Evolutionary conservation across 2,797 vertebrate genomes (phyloP).

Genomic region (Trichosurus vulpecula): DNA sequence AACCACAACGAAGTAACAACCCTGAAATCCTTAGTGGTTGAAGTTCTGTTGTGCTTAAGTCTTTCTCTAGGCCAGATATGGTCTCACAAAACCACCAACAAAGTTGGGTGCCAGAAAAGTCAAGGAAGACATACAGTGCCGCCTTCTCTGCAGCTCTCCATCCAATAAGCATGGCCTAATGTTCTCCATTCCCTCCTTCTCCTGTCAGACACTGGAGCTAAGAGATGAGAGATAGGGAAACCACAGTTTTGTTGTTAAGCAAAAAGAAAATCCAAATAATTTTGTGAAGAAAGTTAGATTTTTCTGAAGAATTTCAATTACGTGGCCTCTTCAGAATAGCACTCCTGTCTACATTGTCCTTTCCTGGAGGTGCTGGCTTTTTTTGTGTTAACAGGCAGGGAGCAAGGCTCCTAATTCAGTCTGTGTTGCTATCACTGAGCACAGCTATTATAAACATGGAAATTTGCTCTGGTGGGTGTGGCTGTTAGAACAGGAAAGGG

Average conservation of each 20-base stretch:
- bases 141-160: conserved; percentile 41
- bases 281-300: conserved; percentile 41
- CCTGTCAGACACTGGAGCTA: conserved; percentile 18
- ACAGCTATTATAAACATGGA: conserved; percentile 71
- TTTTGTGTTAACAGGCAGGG: neutral
- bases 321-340: neutral
- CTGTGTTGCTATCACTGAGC: neutral
- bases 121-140: conserved; percentile 45
- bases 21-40: conserved; percentile 56
- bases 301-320: neutral
- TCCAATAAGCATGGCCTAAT: conserved; percentile 65
- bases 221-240: neutral
- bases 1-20: conserved; percentile 73
- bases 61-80: conserved; percentile 66
- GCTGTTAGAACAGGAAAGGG: conserved; percentile 29
- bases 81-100: conserved; percentile 65
- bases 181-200: conserved; percentile 43
- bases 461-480: conserved; percentile 62
- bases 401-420: conserved; percentile 54
- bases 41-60: conserved; percentile 74
- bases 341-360: neutral
- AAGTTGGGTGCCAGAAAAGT: conserved; percentile 55
- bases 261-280: neutral
- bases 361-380: neutral
- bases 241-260: conserved; percentile 51